Conservation (phyloP, 2,797 vertebrate genomes). For the Diplodus sargus region DNA sequence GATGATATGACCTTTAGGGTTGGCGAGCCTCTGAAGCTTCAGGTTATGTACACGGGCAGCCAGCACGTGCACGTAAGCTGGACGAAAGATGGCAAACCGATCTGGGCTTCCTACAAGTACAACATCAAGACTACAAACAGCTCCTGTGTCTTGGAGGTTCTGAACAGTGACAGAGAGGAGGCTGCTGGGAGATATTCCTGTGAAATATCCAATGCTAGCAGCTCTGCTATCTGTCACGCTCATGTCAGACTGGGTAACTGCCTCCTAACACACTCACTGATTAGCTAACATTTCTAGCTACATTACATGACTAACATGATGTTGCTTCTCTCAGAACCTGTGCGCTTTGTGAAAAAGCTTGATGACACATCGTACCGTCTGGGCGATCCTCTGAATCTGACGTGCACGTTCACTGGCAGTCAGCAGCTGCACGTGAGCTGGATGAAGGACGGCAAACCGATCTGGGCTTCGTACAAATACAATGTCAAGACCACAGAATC, state of each 20-base stretch:
- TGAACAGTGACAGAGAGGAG: conserved; percentile 83
- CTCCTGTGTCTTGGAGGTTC: conserved; percentile 82
- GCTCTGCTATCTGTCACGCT: conserved; percentile 66
- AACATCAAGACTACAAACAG: conserved; percentile 88
- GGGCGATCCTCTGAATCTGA: conserved; percentile 86
- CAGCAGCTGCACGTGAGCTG: conserved; percentile 89
- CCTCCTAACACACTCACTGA: conserved; percentile 10
- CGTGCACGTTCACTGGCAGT: conserved; percentile 87
- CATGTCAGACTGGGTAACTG: conserved; percentile 60
- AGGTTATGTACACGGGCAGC: conserved; percentile 88
- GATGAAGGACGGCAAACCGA: conserved; percentile 86
- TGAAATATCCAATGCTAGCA: conserved; percentile 88
- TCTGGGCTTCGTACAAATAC: conserved; percentile 88
- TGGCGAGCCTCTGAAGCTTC: conserved; percentile 87
- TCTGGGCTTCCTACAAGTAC: conserved; percentile 88
- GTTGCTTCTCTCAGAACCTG: conserved; percentile 73
- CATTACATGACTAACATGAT: conserved; percentile 36
- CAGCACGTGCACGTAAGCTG: conserved; percentile 89
- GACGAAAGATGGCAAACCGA: conserved; percentile 86
- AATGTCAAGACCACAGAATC: conserved; percentile 88
- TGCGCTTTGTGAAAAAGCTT: conserved; percentile 89
- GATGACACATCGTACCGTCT: conserved; percentile 87
- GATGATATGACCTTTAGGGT: conserved; percentile 88
- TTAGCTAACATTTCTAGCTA: conserved; percentile 7
- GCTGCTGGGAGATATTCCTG: conserved; percentile 92